Base-by-base conservation (phyloP, 2,113 vertebrate species). In the Phrynosoma platyrhinos region DNA sequence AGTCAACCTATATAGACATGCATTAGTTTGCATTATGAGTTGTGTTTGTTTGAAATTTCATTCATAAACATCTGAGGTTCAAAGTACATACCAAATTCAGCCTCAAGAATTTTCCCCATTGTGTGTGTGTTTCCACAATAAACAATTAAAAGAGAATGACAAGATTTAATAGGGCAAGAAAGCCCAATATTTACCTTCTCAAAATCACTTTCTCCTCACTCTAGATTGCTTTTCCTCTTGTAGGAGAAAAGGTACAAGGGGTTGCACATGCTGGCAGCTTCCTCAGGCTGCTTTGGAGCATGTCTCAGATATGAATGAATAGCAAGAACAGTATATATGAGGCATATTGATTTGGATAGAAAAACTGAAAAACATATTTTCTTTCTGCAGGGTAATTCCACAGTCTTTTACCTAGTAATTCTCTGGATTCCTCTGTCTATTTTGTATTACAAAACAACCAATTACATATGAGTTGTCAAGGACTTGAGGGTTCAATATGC, bases 401-500 rank as follows among this genome's bases (percentile, higher is more conserved):
- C 12, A 58, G 36, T 25, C 1, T 77, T 2, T 18, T 86, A 40
- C 75, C 55, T 14, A 25, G 3, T 1, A 0, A 1, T 85, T 42
- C 0, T 76, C 23, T 69, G 2, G 10, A 7, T 7, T 52, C 69
- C 6, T 0, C 68, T 32, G 5, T 23, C n/a, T 74, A 25, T n/a
- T 90, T n/a, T 0, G 0, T 78, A 85, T 90, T 84, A 4, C 64
- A 62, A 53, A 83, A 85, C 74, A 1, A 85, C 23, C 74, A 69
- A 87, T 30, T 16, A 64, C 36, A 74, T 85, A 77, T 0, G 0
- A 16, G 27, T 27, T 84, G 74, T 53, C 8, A 91, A 92, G 79
- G 90, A 90, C 91, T 87, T 92, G 86, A 71, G 91, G 87, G 58
- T 90, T 89, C 12, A 0, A 0, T 81, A 80, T 2, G 0, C 91